Percentiles rank a stretch among this genome's conserved stretches.
Conservation (phyloP, 2,797 vertebrate genomes). For the Harpia harpyja region DNA sequence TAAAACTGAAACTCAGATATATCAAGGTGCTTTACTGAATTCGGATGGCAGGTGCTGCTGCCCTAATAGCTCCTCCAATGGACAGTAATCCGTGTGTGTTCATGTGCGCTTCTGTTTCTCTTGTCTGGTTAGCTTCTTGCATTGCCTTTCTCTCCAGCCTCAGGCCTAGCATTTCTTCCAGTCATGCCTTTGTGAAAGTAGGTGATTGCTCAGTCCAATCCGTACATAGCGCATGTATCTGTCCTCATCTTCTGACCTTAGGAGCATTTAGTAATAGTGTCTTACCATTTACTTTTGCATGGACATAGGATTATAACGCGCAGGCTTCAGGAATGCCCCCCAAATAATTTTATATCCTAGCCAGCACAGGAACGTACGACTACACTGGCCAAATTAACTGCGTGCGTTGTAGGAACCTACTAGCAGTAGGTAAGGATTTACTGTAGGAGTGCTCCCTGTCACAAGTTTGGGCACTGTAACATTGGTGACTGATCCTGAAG, state of each 20-base stretch:
- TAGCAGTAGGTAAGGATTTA: not conserved
- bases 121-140: not conserved
- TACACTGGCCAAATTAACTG: not conserved
- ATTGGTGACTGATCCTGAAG: not conserved
- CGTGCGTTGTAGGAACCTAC: not conserved
- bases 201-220: not conserved
- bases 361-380: not conserved
- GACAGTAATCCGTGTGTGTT: too few species aligned
- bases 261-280: not conserved
- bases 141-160: not conserved
- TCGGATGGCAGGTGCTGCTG: not conserved
- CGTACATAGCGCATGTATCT: fast-evolving
- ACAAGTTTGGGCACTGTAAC: not conserved
- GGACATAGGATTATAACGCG: not conserved
- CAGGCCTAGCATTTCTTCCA: not conserved
- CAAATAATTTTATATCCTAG: not conserved
- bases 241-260: not conserved
- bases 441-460: not conserved
- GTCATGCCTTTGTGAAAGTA: not conserved
- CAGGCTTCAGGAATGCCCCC: not conserved
- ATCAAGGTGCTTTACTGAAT: not conserved
- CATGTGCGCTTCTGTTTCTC: not conserved
- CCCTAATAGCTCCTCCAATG: not conserved
- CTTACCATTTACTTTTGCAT: not conserved
- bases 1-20: not conserved